Base-by-base conservation (phyloP, 30 jellyfish, hydroid and myxozoan genomes). In the Pseudorhiza aurosa region DNA sequence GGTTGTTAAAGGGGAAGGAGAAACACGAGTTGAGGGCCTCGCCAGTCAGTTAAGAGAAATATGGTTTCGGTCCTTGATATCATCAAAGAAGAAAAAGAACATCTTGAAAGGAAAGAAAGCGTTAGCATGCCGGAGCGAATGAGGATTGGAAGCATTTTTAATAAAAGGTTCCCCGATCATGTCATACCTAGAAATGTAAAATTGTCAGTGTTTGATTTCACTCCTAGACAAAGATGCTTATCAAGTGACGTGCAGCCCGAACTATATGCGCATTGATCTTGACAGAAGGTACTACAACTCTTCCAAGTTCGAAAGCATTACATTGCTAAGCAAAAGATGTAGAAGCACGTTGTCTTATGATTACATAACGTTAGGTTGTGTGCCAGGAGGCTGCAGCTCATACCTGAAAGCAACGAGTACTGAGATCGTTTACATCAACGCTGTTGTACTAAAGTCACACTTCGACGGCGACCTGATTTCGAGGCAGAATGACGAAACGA, bases 201-300 rank as follows among this genome's bases (percentile, higher is more conserved):
- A n/a, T n/a, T n/a, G n/a, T n/a, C n/a, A 14, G 60, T 14, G 60
- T 27, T 27, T 4, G 15, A 4, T 4, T 46, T 46, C 19, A 4
- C 2, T 6, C 2, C 15, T 46, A 46, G 60, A 46, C 19, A 46
- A 46, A 46, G 60, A 46, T 14, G 60, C 60, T 3, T 46, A 46
- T 27, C 35, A 21, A 53, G 67, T 53, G 33, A 1, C 83, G 27
- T 69, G 83, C 30, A 44, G 62, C 36, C 35, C n/a, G 1, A 25
- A 64, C 26, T 35, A 64, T 12, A 17, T 64, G 77, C 62, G 77
- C 25, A 35, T 64, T n/a, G 77, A 64, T 27, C 21, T 64, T 31
- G 58, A 35, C 42, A 64, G 77, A 35, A 58, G 58, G 36, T 64
- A 30, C 58, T 64, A 64, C 59, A 64, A 64, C 19, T 9, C 77